Conservation (phyloP, 2,888 invertebrate species). For the Pseudanteris insignis region DNA sequence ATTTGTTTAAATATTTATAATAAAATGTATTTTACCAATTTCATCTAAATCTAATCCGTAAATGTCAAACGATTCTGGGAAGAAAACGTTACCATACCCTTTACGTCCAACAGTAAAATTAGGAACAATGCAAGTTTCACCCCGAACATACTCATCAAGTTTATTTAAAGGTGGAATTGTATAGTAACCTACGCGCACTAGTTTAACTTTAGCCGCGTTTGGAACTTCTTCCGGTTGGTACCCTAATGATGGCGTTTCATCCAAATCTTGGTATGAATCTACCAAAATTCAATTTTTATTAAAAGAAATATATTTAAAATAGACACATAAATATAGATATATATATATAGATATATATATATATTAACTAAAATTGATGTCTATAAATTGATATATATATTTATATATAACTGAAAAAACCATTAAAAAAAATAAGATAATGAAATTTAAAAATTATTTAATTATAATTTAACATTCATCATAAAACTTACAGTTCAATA, state of each 20-base stretch:
- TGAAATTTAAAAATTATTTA: no score
- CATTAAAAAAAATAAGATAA: no score
- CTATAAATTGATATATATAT: constrained; percentile 1
- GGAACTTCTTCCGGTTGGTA: constrained; percentile 61
- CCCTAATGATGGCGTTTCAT: constrained; percentile 49
- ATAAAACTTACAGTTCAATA: no score
- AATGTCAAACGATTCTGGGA: constrained; percentile 82
- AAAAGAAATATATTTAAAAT: background rate
- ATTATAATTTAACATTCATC: background rate
- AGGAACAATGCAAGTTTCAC: constrained; percentile 83
- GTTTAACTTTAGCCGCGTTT: constrained; percentile 80
- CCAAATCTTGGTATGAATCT: constrained; percentile 52
- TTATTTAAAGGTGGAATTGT: constrained; percentile 88
- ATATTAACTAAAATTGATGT: background rate
- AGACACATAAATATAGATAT: background rate
- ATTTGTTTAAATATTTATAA: no score
- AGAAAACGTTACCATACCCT: constrained; percentile 91
- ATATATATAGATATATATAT: no score
- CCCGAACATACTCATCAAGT: constrained; percentile 75
- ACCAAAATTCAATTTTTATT: background rate
- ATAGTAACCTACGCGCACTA: constrained; percentile 87
- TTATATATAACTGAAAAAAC: no score
- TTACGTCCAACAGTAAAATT: constrained; percentile 88
- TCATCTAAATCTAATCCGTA: constrained; percentile 87
- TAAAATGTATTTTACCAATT: constrained; percentile 66